phyloP scores from a whole-genome alignment of 2,888 invertebrate genomes.

The Acanthosoma haemorrhoidale region DNA sequence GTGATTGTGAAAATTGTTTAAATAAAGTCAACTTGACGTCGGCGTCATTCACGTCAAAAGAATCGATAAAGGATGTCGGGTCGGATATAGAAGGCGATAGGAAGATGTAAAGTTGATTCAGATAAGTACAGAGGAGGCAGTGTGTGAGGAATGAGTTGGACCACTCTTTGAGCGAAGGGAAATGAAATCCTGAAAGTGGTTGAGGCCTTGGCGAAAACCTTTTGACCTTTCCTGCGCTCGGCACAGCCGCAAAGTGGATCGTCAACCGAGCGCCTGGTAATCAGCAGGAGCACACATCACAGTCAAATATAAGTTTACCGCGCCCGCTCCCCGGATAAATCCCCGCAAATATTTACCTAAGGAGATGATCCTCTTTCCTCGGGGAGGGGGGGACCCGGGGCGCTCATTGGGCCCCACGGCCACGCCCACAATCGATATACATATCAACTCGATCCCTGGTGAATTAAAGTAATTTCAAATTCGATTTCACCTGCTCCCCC shows the following conservation, averaged over 20 bases:
- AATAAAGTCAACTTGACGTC: too few relatives aligned
- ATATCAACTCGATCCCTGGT: slow-evolving; percentile 31
- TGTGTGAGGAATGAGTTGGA: slow-evolving; percentile 1
- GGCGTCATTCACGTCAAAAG: too few relatives aligned
- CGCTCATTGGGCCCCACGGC: slow-evolving; percentile 22
- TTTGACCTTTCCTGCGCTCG: background rate
- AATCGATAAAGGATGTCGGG: too few relatives aligned
- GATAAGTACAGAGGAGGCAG: background rate
- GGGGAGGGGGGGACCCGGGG: background rate
- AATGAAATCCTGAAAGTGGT: slow-evolving; percentile 7
- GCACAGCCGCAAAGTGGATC: slow-evolving; percentile 14
- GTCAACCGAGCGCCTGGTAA: background rate
- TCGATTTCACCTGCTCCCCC: slow-evolving; percentile 28
- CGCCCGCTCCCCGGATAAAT: slow-evolving; percentile 22
- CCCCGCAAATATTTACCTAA: slow-evolving; percentile 29
- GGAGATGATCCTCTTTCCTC: slow-evolving; percentile 27
- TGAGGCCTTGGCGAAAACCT: background rate
- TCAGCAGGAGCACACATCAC: slow-evolving; percentile 25
- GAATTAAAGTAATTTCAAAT: slow-evolving; percentile 32
- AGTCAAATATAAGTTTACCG: slow-evolving; percentile 30
- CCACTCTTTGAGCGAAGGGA: background rate
- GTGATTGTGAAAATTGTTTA: too few relatives aligned
- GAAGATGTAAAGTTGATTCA: too few relatives aligned
- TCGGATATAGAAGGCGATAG: too few relatives aligned
- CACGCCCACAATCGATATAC: slow-evolving; percentile 31